A percentile compares a stretch with the other conserved stretches of the same genome.
Evolutionary conservation across 1,140 invertebrate species (phyloP).

Genomic region (Ceratina calcarata): DNA sequence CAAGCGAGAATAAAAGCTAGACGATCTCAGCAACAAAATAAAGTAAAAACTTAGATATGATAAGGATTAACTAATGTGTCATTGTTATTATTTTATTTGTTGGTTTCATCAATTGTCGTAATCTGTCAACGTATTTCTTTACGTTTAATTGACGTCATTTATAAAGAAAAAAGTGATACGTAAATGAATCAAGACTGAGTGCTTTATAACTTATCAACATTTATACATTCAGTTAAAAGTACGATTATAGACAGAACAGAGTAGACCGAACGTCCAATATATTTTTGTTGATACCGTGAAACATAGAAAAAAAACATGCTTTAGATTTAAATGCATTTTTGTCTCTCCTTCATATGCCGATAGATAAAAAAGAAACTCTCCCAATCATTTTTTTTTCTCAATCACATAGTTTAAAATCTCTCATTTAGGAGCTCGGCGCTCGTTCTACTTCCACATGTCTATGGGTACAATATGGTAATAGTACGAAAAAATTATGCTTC

Average conservation of each 20-base stretch:
- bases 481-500: slow-evolving; percentile 7
- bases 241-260: too few species aligned
- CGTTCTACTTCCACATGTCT: too few species aligned
- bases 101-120: neutral
- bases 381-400: too few species aligned
- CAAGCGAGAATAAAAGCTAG: slow-evolving; percentile 89
- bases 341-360: too few species aligned
- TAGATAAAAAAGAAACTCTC: too few species aligned
- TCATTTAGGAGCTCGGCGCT: too few species aligned
- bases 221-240: too few species aligned
- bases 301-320: too few species aligned
- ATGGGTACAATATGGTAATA: too few species aligned
- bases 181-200: slow-evolving; percentile 41
- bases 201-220: neutral
- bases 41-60: slow-evolving; percentile 69
- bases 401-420: too few species aligned
- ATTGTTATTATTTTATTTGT: slow-evolving; percentile 16
- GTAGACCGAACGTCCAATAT: too few species aligned
- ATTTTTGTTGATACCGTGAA: too few species aligned
- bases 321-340: neutral
- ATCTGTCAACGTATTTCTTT: slow-evolving; percentile 14
- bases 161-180: neutral
- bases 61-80: neutral
- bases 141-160: slow-evolving; percentile 6
- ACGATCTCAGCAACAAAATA: slow-evolving; percentile 72